phyloP scores from a whole-genome alignment of 2,113 vertebrate species.

The Trichomycterus rosablanca region DNA sequence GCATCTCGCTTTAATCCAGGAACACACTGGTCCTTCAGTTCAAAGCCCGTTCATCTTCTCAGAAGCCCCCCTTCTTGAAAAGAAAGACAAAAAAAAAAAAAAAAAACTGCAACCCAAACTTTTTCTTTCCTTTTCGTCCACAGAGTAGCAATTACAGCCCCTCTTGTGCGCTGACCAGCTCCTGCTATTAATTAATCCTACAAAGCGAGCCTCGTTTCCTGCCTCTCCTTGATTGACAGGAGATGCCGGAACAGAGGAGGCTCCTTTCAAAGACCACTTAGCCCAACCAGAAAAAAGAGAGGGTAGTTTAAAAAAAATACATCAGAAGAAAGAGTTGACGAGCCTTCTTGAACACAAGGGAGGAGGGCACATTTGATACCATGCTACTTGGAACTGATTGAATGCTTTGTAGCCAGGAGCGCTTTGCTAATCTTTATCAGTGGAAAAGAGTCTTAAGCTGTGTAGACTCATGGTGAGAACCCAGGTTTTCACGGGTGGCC shows the following conservation, averaged over 20 bases:
- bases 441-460: constrained; percentile 62
- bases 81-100: constrained; percentile 33
- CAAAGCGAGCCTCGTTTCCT: constrained; percentile 96
- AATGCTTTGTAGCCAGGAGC: constrained; percentile 82
- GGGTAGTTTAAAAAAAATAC: constrained; percentile 49
- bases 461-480: constrained; percentile 50
- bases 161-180: constrained; percentile 82
- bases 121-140: constrained; percentile 72
- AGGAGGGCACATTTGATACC: constrained; percentile 88
- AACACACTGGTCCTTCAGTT: constrained; percentile 88
- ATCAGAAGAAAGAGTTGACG: constrained; percentile 81
- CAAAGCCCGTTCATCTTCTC: constrained; percentile 89
- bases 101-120: constrained; percentile 83
- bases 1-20: constrained; percentile 95
- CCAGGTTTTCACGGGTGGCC: constrained; percentile 56
- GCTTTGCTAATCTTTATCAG: constrained; percentile 88
- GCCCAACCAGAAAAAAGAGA: constrained; percentile 77
- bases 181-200: constrained; percentile 98
- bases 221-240: constrained; percentile 92
- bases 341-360: constrained; percentile 71
- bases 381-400: constrained; percentile 81
- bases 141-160: constrained; percentile 96
- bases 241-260: constrained; percentile 77
- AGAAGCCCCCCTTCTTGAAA: constrained; percentile 71
- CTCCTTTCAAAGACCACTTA: constrained; percentile 88